Evolutionary conservation across 1,140 invertebrate species (phyloP).

Genomic region (Drosophila punjabiensis): DNA sequence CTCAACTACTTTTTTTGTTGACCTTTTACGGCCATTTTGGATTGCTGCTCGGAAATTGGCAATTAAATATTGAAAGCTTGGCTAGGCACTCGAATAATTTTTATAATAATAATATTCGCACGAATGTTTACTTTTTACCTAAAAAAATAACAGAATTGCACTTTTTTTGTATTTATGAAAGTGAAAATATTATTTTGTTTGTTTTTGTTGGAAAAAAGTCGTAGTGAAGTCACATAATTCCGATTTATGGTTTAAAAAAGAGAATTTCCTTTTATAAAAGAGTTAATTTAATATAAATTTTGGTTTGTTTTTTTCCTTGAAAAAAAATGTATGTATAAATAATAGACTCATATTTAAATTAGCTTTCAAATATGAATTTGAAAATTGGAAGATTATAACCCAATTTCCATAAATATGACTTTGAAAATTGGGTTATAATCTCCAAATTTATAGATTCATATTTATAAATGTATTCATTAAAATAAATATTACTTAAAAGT

Average conservation of each 20-base stretch:
- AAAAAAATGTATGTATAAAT: too few relatives aligned
- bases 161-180: neutral
- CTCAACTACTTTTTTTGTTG: conserved; percentile 11
- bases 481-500: too few relatives aligned
- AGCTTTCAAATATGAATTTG: too few relatives aligned
- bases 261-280: neutral
- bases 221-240: too few relatives aligned
- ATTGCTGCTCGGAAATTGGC: conserved; percentile 34
- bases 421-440: too few relatives aligned
- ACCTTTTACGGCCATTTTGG: conserved; percentile 3
- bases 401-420: too few relatives aligned
- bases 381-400: too few relatives aligned
- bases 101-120: conserved; percentile 7
- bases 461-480: too few relatives aligned
- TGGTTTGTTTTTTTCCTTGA: neutral
- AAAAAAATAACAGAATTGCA: neutral
- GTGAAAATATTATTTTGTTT: neutral
- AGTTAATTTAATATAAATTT: neutral
- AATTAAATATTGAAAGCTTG: conserved; percentile 67
- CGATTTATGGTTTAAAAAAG: neutral
- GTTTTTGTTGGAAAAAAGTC: neutral
- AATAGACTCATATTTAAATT: too few relatives aligned
- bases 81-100: conserved; percentile 9
- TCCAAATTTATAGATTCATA: too few relatives aligned
- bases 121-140: conserved; percentile 1